A percentile compares a stretch with the other conserved stretches of the same genome.
phyloP scores from a whole-genome alignment of 2,797 vertebrate species.

The Selene dorsalis region DNA sequence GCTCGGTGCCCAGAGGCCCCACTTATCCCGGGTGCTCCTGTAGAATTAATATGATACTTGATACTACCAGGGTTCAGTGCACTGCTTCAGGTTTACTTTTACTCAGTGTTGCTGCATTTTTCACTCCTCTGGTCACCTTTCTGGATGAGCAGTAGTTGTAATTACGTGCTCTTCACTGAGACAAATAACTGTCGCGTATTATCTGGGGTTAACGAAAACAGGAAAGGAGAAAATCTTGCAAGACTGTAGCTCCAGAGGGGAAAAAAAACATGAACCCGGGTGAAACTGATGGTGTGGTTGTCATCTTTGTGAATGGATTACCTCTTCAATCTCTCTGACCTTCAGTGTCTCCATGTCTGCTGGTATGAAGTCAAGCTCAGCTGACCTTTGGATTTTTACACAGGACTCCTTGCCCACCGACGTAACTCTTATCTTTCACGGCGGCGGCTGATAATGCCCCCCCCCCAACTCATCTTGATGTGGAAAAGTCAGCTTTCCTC shows the following conservation, averaged over 20 bases:
- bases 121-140: constrained; percentile 31
- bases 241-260: background rate
- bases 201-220: constrained; percentile 7
- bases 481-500: constrained; percentile 76
- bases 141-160: constrained; percentile 7
- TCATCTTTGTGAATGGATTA: constrained; percentile 72
- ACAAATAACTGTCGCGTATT: background rate
- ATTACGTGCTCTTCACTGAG: constrained; percentile 5
- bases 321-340: constrained; percentile 74
- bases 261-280: constrained; percentile 2
- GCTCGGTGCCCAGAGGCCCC: constrained; percentile 39
- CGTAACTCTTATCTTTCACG: constrained; percentile 73
- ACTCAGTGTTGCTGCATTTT: constrained; percentile 18
- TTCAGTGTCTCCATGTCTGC: constrained; percentile 73
- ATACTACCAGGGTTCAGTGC: constrained; percentile 52
- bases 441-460: constrained; percentile 70
- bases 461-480: constrained; percentile 67
- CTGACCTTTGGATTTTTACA: constrained; percentile 78
- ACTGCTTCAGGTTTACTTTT: constrained; percentile 43
- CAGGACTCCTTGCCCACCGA: constrained; percentile 60
- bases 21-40: constrained; percentile 56
- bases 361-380: constrained; percentile 64
- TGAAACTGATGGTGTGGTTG: constrained; percentile 60
- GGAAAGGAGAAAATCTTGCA: background rate
- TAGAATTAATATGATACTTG: constrained; percentile 61